Conservation (phyloP, 1,140 invertebrate species). For the Brachionus sp. region DNA sequence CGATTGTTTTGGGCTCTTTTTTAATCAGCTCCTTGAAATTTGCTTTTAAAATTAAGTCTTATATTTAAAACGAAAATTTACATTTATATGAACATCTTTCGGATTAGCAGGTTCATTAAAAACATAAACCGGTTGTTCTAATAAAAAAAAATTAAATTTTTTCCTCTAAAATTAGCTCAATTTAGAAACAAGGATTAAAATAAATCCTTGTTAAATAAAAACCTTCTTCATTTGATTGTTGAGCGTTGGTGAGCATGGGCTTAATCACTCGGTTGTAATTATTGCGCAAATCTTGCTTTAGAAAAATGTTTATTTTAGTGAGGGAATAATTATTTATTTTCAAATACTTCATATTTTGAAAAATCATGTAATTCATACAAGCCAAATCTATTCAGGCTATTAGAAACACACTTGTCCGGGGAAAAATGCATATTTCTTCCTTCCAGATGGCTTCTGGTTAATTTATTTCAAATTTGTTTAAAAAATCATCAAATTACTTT, state of each 20-base stretch:
- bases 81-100: neutral
- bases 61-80: neutral
- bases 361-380: conserved; percentile 21
- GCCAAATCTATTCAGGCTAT: conserved; percentile 19
- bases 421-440: conserved; percentile 13
- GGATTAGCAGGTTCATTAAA: neutral
- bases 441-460: neutral
- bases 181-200: neutral
- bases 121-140: neutral
- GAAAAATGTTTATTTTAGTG: neutral
- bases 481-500: neutral
- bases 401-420: neutral
- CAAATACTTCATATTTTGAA: conserved; percentile 4
- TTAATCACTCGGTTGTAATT: conserved; percentile 9
- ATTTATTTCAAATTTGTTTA: neutral
- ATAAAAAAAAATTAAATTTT: neutral
- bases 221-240: neutral
- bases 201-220: neutral
- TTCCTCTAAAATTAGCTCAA: neutral
- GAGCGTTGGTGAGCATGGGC: neutral
- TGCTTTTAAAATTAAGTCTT: neutral
- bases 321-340: neutral
- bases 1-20: conserved; percentile 20
- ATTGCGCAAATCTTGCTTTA: conserved; percentile 11
- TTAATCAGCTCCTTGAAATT: neutral